A percentile compares a stretch with the other conserved stretches of the same genome.
Conservation (phyloP, 2,888 invertebrate species). For the Augiades crinisus region DNA sequence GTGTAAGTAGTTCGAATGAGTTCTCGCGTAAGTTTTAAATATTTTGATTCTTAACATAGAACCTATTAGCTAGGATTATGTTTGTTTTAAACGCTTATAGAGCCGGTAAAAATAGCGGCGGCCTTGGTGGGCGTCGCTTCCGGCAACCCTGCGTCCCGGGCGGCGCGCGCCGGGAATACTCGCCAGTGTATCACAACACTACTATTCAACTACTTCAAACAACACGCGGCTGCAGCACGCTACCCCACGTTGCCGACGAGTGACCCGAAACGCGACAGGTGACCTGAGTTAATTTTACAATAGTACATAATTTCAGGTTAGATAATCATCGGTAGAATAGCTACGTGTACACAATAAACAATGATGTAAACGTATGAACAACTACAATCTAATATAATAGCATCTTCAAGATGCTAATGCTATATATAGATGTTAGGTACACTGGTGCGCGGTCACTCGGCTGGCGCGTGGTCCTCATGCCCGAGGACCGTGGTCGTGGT, state of each 20-base stretch:
- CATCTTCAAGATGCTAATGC: background rate
- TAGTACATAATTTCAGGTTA: background rate
- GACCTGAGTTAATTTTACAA: background rate
- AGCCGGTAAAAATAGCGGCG: background rate
- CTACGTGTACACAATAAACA: background rate
- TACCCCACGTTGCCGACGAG: too few species aligned
- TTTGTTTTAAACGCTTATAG: background rate
- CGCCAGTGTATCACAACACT: background rate
- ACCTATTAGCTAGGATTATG: background rate
- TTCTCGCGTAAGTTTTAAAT: too few species aligned
- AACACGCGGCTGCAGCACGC: too few species aligned
- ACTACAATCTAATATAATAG: background rate
- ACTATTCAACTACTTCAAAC: background rate
- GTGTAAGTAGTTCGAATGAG: too few species aligned
- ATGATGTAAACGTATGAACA: background rate
- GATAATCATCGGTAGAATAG: background rate
- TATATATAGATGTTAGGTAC: conserved; percentile 5
- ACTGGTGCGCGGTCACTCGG: background rate
- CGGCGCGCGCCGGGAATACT: background rate
- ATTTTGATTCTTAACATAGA: too few species aligned
- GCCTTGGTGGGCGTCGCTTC: background rate
- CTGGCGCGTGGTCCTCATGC: background rate
- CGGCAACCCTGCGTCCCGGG: background rate
- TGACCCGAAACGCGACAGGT: background rate
- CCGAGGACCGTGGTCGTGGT: background rate